These are phyloP conservation scores for Chlamydotis undulata DNA, from an alignment of 2,113 vertebrate species.

Conservation along the genomic window DNA sequence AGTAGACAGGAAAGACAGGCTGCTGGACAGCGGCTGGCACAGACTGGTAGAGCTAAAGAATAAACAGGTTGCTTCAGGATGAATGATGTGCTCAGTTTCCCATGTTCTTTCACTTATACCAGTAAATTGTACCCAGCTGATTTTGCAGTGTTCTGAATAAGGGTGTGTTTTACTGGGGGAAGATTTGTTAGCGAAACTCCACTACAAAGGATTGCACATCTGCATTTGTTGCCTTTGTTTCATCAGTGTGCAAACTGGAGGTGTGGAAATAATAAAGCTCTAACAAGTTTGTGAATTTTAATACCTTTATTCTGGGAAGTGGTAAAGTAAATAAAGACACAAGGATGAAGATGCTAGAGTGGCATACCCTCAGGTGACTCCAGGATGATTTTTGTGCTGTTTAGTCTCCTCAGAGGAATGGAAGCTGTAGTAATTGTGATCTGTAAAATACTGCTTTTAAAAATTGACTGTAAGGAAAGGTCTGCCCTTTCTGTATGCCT, in stretches of 20 bases:
- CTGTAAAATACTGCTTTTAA: background rate
- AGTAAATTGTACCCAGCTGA: background rate
- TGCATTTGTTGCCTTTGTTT: background rate
- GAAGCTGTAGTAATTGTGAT: background rate
- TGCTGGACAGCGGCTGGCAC: background rate
- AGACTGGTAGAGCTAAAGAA: background rate
- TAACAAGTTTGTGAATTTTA: background rate
- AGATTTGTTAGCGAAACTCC: background rate
- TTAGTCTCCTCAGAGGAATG: background rate
- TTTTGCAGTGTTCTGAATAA: background rate
- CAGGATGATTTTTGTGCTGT: background rate
- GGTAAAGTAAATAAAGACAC: background rate
- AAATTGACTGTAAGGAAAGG: accelerated
- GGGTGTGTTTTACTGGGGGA: background rate
- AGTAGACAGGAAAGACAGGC: no score
- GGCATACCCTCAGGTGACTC: background rate
- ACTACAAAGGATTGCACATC: background rate
- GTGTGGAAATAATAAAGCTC: background rate
- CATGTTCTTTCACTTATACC: accelerated
- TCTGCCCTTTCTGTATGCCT: background rate
- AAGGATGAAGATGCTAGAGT: background rate
- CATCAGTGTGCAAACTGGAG: accelerated
- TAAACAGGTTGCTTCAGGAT: background rate
- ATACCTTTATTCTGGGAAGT: background rate
- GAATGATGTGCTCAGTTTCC: background rate